Evolutionary conservation across 64 coral and sea anemone species (phyloP), one percentile per base, ranked within the genome.

Genomic region (Montipora foliosa): DNA sequence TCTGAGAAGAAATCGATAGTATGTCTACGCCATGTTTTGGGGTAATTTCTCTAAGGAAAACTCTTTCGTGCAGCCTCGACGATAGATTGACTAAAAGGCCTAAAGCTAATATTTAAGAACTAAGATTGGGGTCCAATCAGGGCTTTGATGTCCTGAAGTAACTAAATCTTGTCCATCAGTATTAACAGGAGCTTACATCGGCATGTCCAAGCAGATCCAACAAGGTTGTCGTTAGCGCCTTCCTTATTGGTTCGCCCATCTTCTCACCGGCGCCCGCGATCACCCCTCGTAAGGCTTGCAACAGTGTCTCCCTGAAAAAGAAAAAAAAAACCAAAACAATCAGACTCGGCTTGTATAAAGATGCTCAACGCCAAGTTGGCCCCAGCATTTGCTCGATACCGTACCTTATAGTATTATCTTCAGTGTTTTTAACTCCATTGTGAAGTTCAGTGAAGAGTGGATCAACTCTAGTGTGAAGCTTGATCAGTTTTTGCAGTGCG

Each of bases 381-480:
- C 21, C 17, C 16, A 68, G 8, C 12, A 68, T 68, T 12, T 14
- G 64, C 8, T 75, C 4, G 57, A 19, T 19, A 55, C 3, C 53
- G 73, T 76, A 99, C 97, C 94, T 99, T 57, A 99, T 99, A 14
- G 92, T 92, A 60, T 91, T 94, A 49, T 99, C 97, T 51, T 99
- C 97, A 17, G 95, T 99, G 75, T 99, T 99, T 76, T 99, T 99
- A 1, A 99, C 89, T 8, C 97, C 95, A 84, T 99, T 99, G 29
- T 96, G 97, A 6, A 99, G 92, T 78, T 99, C 97, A 70, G 97
- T 99, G 80, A 99, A 99, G 13, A 99, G 92, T 51, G 97, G 97
- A 79, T 99, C 97, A 4, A 99, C 97, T 21, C 97, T 90, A 6
- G 97, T 94, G 80, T 99, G 97, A 10, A 99, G 97, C 8, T 52